Percentiles rank a stretch among this genome's conserved stretches.
These are phyloP conservation scores for Cephalotes varians DNA, from an alignment of 2,888 invertebrate species.

Conservation along the genomic window DNA sequence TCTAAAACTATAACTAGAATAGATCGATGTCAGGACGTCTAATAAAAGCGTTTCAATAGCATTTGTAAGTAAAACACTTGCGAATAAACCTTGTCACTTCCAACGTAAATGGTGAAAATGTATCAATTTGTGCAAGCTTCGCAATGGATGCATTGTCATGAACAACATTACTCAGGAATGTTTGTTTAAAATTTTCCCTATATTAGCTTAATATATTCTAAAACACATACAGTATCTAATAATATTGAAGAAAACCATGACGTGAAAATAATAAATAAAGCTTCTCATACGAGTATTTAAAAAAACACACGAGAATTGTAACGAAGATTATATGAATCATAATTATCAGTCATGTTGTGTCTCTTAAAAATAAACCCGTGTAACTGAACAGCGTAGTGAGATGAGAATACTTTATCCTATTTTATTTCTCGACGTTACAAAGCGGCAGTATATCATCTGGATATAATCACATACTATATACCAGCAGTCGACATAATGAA, in stretches of 20 bases:
- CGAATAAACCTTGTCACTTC: background rate
- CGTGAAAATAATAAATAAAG: background rate
- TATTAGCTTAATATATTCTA: background rate
- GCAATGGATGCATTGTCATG: background rate
- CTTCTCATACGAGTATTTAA: background rate
- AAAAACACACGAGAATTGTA: background rate
- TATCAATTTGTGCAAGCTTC: background rate
- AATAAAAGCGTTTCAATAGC: constrained; percentile 3
- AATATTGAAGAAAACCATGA: background rate
- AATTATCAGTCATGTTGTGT: background rate
- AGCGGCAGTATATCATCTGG: background rate
- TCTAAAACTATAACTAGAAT: background rate
- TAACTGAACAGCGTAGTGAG: background rate
- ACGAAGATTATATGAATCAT: constrained; percentile 8
- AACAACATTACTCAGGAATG: background rate
- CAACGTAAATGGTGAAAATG: background rate
- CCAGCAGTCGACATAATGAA: constrained; percentile 57
- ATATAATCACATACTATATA: constrained; percentile 54
- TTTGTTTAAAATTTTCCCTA: background rate
- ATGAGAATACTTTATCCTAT: constrained; percentile 9
- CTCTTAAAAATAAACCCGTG: background rate
- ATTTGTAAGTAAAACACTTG: background rate
- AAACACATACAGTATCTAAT: background rate
- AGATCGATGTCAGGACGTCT: background rate
- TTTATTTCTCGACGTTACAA: constrained; percentile 14